Conservation (phyloP, 2,113 vertebrate genomes). For the Pollachius pollachius region DNA sequence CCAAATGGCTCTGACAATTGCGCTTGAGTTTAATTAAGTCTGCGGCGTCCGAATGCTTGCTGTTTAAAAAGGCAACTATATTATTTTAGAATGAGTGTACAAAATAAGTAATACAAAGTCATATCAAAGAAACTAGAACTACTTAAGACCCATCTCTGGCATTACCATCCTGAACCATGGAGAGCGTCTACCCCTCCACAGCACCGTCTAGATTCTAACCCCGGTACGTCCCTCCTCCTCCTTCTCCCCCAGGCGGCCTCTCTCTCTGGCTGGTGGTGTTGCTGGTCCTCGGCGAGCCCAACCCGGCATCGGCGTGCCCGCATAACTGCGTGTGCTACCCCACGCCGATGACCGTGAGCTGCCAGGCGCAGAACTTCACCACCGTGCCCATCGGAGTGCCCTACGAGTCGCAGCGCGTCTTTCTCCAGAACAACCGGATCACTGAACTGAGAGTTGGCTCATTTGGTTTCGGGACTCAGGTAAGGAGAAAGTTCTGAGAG, state of each 20-base stretch:
- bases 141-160: neutral
- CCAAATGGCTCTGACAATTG: too few species aligned
- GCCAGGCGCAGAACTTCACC: conserved; percentile 97
- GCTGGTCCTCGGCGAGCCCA: conserved; percentile 79
- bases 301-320: conserved; percentile 80
- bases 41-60: too few species aligned
- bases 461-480: conserved; percentile 90
- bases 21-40: too few species aligned
- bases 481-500: conserved; percentile 27
- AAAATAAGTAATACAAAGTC: too few species aligned
- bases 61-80: too few species aligned
- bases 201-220: conserved; percentile 18
- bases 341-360: conserved; percentile 95
- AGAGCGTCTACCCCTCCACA: conserved; percentile 21
- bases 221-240: conserved; percentile 24
- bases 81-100: too few species aligned
- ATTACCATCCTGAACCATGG: neutral
- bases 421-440: conserved; percentile 97
- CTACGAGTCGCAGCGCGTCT: conserved; percentile 88
- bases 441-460: conserved; percentile 89
- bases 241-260: conserved; percentile 68
- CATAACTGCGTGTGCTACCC: conserved; percentile 93
- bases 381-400: conserved; percentile 87
- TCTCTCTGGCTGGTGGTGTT: conserved; percentile 82
- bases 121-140: too few species aligned